A percentile compares a stretch with the other conserved stretches of the same genome.
These are phyloP conservation scores for Macrophya alboannulata DNA, from an alignment of 2,888 invertebrate species.

Conservation along the genomic window DNA sequence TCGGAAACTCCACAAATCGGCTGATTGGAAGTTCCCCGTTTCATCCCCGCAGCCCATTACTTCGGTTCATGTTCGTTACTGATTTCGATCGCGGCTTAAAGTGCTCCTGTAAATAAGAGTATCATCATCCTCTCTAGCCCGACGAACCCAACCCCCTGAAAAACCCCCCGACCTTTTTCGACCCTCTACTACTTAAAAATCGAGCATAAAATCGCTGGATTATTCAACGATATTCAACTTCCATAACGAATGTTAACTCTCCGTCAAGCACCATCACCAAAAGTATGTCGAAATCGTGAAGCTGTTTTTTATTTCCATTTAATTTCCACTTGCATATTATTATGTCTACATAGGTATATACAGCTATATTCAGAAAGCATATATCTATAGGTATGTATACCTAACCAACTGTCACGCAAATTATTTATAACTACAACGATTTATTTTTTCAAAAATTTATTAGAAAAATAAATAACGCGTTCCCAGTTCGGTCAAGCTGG, in stretches of 20 bases:
- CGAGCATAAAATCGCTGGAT: slow-evolving; percentile 37
- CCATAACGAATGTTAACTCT: slow-evolving; percentile 37
- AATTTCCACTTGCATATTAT: neutral
- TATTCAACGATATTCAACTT: slow-evolving; percentile 35
- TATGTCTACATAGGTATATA: neutral
- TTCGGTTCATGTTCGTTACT: slow-evolving; percentile 62
- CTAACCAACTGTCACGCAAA: neutral
- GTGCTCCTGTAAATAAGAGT: slow-evolving; percentile 61
- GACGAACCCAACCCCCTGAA: neutral
- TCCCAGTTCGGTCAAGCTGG: too few species aligned
- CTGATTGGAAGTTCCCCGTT: slow-evolving; percentile 65
- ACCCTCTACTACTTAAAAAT: slow-evolving; percentile 38
- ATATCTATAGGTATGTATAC: neutral
- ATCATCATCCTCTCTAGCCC: slow-evolving; percentile 45
- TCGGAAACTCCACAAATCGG: slow-evolving; percentile 62
- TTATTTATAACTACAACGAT: slow-evolving; percentile 14
- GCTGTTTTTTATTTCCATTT: slow-evolving; percentile 3
- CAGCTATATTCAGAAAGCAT: neutral
- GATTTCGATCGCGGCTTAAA: slow-evolving; percentile 61
- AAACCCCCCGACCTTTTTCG: slow-evolving; percentile 55
- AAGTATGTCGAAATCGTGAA: neutral
- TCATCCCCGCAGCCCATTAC: slow-evolving; percentile 45
- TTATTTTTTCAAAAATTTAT: too few species aligned
- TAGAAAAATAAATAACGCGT: too few species aligned
- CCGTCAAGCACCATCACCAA: slow-evolving; percentile 6